A percentile compares a stretch with the other conserved stretches of the same genome.
phyloP scores from a whole-genome alignment of 2,888 invertebrate species.

The Euspilapteryx auroguttella region DNA sequence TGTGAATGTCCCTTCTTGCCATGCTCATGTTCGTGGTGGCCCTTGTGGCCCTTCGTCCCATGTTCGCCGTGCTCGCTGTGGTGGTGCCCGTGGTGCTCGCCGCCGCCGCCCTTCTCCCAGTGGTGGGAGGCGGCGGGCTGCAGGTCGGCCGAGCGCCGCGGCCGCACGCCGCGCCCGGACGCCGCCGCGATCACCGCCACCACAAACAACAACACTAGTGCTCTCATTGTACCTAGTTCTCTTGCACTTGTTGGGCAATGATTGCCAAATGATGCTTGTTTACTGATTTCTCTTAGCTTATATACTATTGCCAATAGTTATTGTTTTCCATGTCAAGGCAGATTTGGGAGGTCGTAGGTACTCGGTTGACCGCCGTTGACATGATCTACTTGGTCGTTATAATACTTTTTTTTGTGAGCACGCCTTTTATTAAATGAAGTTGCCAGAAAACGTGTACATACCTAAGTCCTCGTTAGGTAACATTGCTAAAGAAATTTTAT shows the following conservation, averaged over 20 bases:
- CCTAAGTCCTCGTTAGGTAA: too few relatives aligned
- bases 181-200: slow-evolving; percentile 37
- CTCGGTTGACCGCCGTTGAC: slow-evolving; percentile 26
- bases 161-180: slow-evolving; percentile 48
- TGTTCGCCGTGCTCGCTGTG: slow-evolving; percentile 66
- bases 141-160: slow-evolving; percentile 46
- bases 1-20: slow-evolving; percentile 72
- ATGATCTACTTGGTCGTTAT: too few relatives aligned
- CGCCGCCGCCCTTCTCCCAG: slow-evolving; percentile 62
- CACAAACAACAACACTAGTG: slow-evolving; percentile 28
- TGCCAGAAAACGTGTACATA: too few relatives aligned
- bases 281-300: slow-evolving; percentile 36
- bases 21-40: slow-evolving; percentile 66
- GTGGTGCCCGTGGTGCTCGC: slow-evolving; percentile 64
- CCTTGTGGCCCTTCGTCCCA: slow-evolving; percentile 71
- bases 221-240: slow-evolving; percentile 32
- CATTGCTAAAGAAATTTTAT: too few relatives aligned
- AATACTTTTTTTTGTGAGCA: too few relatives aligned
- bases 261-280: slow-evolving; percentile 52
- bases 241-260: slow-evolving; percentile 31
- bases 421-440: too few relatives aligned
- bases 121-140: slow-evolving; percentile 47
- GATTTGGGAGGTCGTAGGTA: slow-evolving; percentile 29
- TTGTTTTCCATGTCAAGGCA: slow-evolving; percentile 50
- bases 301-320: slow-evolving; percentile 51